Percentiles rank a stretch among this genome's conserved stretches.
Evolutionary conservation across 2,888 invertebrate species (phyloP).

Genomic region (Drosophila setosimentum): DNA sequence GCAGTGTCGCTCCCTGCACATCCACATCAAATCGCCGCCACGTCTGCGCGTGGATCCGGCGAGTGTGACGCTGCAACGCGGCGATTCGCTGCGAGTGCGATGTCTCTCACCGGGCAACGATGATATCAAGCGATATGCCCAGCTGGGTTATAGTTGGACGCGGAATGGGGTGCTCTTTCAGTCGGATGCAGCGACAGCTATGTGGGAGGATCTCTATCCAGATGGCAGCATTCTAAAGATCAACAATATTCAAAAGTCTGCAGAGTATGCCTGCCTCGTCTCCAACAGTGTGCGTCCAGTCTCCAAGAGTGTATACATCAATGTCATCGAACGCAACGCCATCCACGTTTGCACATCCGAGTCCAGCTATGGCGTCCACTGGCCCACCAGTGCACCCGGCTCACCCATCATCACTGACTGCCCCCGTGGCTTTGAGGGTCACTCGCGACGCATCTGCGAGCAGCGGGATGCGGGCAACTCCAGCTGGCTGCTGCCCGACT

Average conservation of each 20-base stretch:
- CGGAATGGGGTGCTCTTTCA: slow-evolving; percentile 91
- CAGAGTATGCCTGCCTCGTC: slow-evolving; percentile 91
- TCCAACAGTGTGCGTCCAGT: slow-evolving; percentile 86
- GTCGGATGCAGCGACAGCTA: slow-evolving; percentile 90
- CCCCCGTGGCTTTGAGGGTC: slow-evolving; percentile 87
- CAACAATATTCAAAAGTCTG: slow-evolving; percentile 92
- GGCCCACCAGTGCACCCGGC: slow-evolving; percentile 91
- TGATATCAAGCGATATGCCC: slow-evolving; percentile 87
- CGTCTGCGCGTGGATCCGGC: slow-evolving; percentile 88
- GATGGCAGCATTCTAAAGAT: slow-evolving; percentile 93
- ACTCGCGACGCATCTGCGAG: slow-evolving; percentile 87
- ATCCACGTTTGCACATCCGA: slow-evolving; percentile 87
- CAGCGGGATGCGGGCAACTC: slow-evolving; percentile 88
- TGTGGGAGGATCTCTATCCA: slow-evolving; percentile 94
- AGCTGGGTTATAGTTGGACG: slow-evolving; percentile 93
- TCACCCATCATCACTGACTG: slow-evolving; percentile 89
- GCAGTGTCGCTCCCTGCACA: slow-evolving; percentile 88
- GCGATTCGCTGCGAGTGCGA: slow-evolving; percentile 84
- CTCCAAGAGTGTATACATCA: slow-evolving; percentile 88
- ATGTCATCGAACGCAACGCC: slow-evolving; percentile 87
- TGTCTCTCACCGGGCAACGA: slow-evolving; percentile 90
- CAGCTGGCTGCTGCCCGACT: slow-evolving; percentile 91
- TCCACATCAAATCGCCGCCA: slow-evolving; percentile 88
- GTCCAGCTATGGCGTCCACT: slow-evolving; percentile 87
- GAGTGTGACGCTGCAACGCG: slow-evolving; percentile 88